phyloP scores from a whole-genome alignment of 2,113 vertebrate species.

The Rousettus leschenaultii region DNA sequence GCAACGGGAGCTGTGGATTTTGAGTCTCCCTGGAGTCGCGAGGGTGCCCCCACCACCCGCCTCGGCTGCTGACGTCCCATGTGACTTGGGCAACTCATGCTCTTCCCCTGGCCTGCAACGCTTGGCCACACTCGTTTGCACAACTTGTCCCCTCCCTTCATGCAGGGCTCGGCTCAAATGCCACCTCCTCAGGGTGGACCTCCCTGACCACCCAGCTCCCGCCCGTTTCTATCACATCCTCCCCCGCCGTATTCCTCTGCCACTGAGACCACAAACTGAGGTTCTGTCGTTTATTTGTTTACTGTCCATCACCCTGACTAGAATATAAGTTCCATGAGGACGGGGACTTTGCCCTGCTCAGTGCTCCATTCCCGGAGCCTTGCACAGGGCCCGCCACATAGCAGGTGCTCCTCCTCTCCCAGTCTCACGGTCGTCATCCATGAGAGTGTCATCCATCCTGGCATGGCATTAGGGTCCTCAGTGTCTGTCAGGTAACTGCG shows the following conservation, averaged over 20 bases:
- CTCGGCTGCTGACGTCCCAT: fast-evolving
- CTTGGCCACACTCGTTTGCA: fast-evolving
- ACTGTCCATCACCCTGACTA: not conserved
- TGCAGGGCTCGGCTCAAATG: not conserved
- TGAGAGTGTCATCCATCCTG: fast-evolving
- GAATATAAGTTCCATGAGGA: no score
- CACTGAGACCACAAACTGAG: no score
- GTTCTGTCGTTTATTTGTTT: not conserved
- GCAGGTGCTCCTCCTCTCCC: not conserved
- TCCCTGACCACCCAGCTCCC: no score
- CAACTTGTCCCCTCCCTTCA: not conserved
- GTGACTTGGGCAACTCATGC: fast-evolving
- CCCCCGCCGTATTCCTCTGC: not conserved
- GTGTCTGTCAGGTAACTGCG: not conserved
- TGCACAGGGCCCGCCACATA: fast-evolving
- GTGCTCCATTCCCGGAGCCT: no score
- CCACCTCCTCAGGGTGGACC: not conserved
- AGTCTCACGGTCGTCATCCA: no score
- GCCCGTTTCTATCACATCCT: not conserved
- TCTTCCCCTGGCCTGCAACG: not conserved
- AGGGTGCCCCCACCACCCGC: fast-evolving
- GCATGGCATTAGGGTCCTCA: not conserved
- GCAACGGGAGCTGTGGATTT: not conserved
- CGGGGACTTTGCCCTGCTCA: not conserved
- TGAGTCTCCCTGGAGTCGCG: not conserved